These are phyloP conservation scores for Daubentonia madagascariensis DNA, from an alignment of 2,113 vertebrate species.

Conservation along the genomic window DNA sequence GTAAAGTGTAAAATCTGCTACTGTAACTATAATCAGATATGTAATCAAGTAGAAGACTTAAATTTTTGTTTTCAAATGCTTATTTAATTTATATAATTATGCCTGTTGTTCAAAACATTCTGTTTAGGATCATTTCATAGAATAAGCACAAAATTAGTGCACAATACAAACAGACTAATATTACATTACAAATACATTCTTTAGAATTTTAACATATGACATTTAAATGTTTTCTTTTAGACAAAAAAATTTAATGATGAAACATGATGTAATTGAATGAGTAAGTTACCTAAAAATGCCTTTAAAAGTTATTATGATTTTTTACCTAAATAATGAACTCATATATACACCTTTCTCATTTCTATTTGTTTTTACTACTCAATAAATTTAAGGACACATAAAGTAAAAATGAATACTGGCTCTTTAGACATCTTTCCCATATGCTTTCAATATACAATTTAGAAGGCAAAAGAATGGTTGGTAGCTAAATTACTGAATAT, in stretches of 20 bases:
- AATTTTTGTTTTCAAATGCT: not conserved
- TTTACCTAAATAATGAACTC: not conserved
- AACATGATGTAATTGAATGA: conserved; percentile 26
- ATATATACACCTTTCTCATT: not conserved
- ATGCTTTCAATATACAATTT: conserved; percentile 44
- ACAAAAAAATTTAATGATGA: not conserved
- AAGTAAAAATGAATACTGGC: conserved; percentile 38
- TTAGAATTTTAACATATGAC: not conserved
- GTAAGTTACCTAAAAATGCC: not conserved
- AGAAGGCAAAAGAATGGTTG: conserved; percentile 43
- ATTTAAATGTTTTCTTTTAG: conserved; percentile 11
- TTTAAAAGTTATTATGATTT: conserved; percentile 27
- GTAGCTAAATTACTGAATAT: conserved; percentile 50
- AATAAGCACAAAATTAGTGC: not conserved
- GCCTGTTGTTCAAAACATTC: not conserved
- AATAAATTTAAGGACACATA: conserved; percentile 52
- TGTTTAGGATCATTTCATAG: not conserved
- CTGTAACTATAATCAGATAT: not conserved
- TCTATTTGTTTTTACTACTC: conserved; percentile 37
- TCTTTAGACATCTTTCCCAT: conserved; percentile 10
- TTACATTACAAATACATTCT: not conserved
- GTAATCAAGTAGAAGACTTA: not conserved
- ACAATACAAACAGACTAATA: not conserved
- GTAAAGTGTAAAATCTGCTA: not conserved
- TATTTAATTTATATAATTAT: not conserved